phyloP scores from a whole-genome alignment of 2,888 invertebrate genomes.

The Bibio marci region DNA sequence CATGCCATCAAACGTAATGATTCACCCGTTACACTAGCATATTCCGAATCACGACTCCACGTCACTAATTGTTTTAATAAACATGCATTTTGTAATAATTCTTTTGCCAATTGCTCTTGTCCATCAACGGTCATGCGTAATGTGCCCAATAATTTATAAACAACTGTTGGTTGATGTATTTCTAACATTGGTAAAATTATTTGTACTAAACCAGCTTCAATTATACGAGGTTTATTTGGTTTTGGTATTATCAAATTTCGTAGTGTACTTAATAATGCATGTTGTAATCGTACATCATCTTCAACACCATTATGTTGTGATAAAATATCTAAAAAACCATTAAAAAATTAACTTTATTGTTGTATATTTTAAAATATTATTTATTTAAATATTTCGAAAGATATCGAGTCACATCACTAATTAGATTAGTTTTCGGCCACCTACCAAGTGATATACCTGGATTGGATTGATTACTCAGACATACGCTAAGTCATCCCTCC shows the following conservation, averaged over 20 bases:
- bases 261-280: constrained; percentile 44
- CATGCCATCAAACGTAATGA: constrained; percentile 63
- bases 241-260: constrained; percentile 58
- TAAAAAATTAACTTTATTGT: too few species aligned
- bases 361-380: not conserved
- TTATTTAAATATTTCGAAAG: too few species aligned
- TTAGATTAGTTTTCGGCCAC: too few species aligned
- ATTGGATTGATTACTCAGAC: too few species aligned
- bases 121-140: constrained; percentile 75
- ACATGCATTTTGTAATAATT: constrained; percentile 41
- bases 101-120: constrained; percentile 54
- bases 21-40: constrained; percentile 71
- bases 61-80: constrained; percentile 49
- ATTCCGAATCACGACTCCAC: constrained; percentile 63
- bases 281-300: constrained; percentile 37
- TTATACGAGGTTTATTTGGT: constrained; percentile 55
- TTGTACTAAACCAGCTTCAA: constrained; percentile 53
- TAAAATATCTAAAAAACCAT: constrained; percentile 27
- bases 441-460: too few species aligned
- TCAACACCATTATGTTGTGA: constrained; percentile 39
- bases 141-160: constrained; percentile 73
- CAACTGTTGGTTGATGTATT: constrained; percentile 57
- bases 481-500: too few species aligned
- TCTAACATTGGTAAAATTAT: constrained; percentile 52
- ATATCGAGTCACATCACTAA: too few species aligned